Conservation (phyloP, 2,113 vertebrate genomes). For the Stercorarius parasiticus region DNA sequence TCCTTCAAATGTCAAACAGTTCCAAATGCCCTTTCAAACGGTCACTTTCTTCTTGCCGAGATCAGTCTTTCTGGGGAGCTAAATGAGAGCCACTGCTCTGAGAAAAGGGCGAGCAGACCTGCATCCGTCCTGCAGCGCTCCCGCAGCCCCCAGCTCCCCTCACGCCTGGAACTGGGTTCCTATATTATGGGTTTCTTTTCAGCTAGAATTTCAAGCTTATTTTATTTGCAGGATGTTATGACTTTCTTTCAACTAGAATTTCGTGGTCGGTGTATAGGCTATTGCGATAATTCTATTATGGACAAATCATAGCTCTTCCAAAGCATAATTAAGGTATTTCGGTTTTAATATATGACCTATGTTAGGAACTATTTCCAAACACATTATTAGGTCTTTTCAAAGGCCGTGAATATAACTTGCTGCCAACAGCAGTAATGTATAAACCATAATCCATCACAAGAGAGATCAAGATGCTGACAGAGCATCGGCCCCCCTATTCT, state of each 20-base stretch:
- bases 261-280: not conserved
- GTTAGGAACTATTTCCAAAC: conserved; percentile 17
- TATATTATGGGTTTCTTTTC: not conserved
- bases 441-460: not conserved
- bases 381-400: conserved; percentile 20
- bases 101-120: not conserved
- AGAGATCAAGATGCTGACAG: conserved; percentile 17
- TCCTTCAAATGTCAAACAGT: not conserved
- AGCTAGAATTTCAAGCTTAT: not conserved
- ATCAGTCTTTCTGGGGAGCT: not conserved
- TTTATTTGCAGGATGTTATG: not conserved
- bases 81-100: not conserved
- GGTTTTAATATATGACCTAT: not conserved
- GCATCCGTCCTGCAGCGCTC: not conserved
- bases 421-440: not conserved
- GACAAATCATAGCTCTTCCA: conserved; percentile 21
- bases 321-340: conserved; percentile 38
- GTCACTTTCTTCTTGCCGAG: not conserved
- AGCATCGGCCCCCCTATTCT: not conserved
- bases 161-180: not conserved
- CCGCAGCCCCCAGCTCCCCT: not conserved
- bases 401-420: conserved; percentile 3
- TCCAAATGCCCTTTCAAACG: not conserved
- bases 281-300: not conserved
- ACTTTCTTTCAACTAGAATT: not conserved